Evolutionary conservation across 1,140 invertebrate genomes (phyloP).

Genomic region (Leucophenga varia): DNA sequence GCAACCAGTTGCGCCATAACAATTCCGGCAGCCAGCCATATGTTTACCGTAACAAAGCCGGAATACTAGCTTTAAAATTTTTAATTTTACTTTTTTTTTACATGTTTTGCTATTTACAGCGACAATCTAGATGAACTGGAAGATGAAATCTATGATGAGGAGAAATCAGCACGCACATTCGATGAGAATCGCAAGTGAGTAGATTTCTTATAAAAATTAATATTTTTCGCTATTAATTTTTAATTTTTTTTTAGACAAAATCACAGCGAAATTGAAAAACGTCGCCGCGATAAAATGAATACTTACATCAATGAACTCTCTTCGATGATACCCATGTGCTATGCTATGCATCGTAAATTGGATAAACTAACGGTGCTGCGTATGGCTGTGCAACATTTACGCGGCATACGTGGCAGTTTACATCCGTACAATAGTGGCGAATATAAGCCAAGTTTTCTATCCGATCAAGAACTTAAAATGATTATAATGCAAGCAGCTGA

Average conservation of each 20-base stretch:
- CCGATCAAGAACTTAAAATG: slow-evolving; percentile 85
- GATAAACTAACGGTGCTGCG: slow-evolving; percentile 91
- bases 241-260: slow-evolving; percentile 76
- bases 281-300: slow-evolving; percentile 94
- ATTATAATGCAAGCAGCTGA: slow-evolving; percentile 80
- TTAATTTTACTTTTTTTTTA: no score
- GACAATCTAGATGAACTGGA: slow-evolving; percentile 63
- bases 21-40: no score
- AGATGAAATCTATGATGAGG: slow-evolving; percentile 64
- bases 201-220: no score
- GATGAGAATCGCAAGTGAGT: slow-evolving; percentile 72
- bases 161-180: slow-evolving; percentile 63
- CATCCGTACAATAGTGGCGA: slow-evolving; percentile 80
- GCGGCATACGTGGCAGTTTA: slow-evolving; percentile 74
- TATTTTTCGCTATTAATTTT: no score
- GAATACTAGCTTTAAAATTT: no score
- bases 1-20: no score
- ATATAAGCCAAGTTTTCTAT: slow-evolving; percentile 84
- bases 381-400: slow-evolving; percentile 93
- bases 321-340: slow-evolving; percentile 90
- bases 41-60: no score
- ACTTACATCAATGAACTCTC: slow-evolving; percentile 90
- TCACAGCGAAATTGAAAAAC: slow-evolving; percentile 95
- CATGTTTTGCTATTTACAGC: slow-evolving; percentile 51
- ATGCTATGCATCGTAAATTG: slow-evolving; percentile 87